A percentile compares a stretch with the other conserved stretches of the same genome.
Conservation (phyloP, 2,113 vertebrate genomes). For the Agapornis roseicollis region DNA sequence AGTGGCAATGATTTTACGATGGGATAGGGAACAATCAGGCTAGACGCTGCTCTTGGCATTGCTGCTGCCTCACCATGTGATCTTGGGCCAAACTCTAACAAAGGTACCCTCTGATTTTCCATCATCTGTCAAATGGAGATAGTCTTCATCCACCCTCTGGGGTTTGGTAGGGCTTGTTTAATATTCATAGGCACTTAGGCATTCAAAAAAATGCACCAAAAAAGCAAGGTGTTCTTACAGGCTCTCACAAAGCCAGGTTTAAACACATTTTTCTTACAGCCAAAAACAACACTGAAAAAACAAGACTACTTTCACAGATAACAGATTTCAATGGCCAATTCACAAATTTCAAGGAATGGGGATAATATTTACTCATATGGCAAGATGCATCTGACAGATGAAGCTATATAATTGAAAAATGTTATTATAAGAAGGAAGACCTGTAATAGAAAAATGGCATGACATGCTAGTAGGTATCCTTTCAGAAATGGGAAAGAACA, state of each 20-base stretch:
- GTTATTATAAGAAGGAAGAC: neutral
- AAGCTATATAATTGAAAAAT: slow-evolving; percentile 17
- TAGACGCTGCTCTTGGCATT: neutral
- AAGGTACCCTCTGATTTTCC: neutral
- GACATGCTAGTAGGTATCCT: slow-evolving; percentile 15
- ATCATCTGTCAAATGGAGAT: slow-evolving; percentile 1
- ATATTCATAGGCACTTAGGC: slow-evolving; percentile 19
- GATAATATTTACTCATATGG: neutral
- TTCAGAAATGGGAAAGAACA: slow-evolving; percentile 43
- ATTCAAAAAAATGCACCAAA: slow-evolving; percentile 21
- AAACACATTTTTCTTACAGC: neutral
- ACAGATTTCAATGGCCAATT: neutral
- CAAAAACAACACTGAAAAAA: neutral
- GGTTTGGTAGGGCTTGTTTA: slow-evolving; percentile 7
- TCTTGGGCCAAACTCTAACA: neutral
- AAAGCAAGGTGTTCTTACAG: slow-evolving; percentile 6
- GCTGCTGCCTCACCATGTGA: neutral
- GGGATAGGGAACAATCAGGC: neutral
- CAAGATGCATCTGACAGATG: neutral
- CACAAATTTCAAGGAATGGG: neutral
- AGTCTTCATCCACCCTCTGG: slow-evolving; percentile 8
- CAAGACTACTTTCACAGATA: neutral
- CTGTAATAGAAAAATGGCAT: slow-evolving; percentile 3
- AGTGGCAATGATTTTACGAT: neutral
- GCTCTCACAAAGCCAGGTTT: neutral